A percentile compares a stretch with the other conserved stretches of the same genome.
These are phyloP conservation scores for Beris morrisii DNA, from an alignment of 2,888 invertebrate genomes.

Conservation along the genomic window DNA sequence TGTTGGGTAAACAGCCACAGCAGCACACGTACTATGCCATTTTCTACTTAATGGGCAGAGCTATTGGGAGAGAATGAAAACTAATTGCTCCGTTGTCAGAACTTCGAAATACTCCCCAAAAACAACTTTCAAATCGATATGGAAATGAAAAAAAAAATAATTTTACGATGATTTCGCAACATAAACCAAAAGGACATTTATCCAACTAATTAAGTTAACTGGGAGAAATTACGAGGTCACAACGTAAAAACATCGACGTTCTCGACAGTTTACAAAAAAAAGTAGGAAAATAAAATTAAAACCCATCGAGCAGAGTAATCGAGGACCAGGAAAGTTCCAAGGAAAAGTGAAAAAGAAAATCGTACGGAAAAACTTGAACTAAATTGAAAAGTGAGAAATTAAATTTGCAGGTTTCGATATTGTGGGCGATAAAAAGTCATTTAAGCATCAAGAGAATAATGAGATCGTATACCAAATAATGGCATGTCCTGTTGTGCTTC, in stretches of 20 bases:
- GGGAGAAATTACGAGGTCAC: not conserved
- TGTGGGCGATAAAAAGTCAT: constrained; percentile 20
- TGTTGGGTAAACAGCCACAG: too few species aligned
- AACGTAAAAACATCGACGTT: not conserved
- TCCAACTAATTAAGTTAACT: constrained; percentile 8
- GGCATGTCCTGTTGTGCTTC: not conserved
- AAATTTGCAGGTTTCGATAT: not conserved
- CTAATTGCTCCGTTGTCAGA: too few species aligned
- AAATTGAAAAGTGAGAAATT: constrained; percentile 7
- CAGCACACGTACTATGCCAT: too few species aligned
- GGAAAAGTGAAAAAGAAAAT: not conserved
- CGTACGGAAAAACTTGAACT: not conserved
- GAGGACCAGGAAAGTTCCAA: not conserved
- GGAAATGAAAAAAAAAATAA: not conserved
- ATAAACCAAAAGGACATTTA: constrained; percentile 6
- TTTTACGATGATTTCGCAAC: not conserved
- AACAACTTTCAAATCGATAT: too few species aligned
- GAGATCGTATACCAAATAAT: not conserved
- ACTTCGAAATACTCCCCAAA: too few species aligned
- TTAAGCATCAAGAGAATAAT: not conserved
- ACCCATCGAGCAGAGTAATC: not conserved
- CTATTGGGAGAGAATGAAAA: too few species aligned
- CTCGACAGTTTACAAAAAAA: not conserved
- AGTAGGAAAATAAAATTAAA: constrained; percentile 1
- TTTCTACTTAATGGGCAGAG: too few species aligned